Evolutionary conservation across 2,888 invertebrate species (phyloP).

Genomic region (Meandrusa payeni): DNA sequence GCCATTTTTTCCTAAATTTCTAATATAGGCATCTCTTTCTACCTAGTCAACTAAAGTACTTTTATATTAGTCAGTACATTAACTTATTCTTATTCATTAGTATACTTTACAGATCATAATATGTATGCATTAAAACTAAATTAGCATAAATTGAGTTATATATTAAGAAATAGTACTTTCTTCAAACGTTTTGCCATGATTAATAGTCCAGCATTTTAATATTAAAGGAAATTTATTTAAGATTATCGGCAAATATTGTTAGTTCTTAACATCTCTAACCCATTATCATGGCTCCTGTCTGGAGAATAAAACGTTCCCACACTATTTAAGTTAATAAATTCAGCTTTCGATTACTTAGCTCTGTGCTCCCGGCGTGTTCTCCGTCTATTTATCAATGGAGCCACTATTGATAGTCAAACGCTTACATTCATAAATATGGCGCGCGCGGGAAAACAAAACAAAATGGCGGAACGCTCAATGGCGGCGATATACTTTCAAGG

Average conservation of each 20-base stretch:
- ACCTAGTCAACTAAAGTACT: too few species aligned
- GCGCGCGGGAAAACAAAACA: slow-evolving; percentile 28
- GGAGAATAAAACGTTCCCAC: slow-evolving; percentile 10
- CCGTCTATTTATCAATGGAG: slow-evolving; percentile 26
- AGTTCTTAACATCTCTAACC: not conserved
- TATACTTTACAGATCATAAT: too few species aligned
- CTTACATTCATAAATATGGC: slow-evolving; percentile 26
- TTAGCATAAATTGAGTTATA: too few species aligned
- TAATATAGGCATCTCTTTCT: too few species aligned
- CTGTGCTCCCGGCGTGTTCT: slow-evolving; percentile 17
- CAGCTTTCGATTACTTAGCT: slow-evolving; percentile 19
- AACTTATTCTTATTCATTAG: too few species aligned
- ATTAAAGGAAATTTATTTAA: not conserved
- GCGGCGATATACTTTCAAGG: not conserved
- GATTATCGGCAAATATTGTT: not conserved
- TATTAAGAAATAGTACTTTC: too few species aligned
- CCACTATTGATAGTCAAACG: slow-evolving; percentile 26
- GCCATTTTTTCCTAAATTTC: too few species aligned
- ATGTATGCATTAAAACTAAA: too few species aligned
- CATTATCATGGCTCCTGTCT: not conserved
- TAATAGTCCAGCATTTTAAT: too few species aligned
- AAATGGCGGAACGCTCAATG: slow-evolving; percentile 24
- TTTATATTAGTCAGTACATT: too few species aligned
- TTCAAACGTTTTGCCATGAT: too few species aligned
- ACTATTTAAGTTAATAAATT: slow-evolving; percentile 19